Base-by-base conservation (phyloP, 2,888 invertebrate genomes). In the Nymphalis c-album region DNA sequence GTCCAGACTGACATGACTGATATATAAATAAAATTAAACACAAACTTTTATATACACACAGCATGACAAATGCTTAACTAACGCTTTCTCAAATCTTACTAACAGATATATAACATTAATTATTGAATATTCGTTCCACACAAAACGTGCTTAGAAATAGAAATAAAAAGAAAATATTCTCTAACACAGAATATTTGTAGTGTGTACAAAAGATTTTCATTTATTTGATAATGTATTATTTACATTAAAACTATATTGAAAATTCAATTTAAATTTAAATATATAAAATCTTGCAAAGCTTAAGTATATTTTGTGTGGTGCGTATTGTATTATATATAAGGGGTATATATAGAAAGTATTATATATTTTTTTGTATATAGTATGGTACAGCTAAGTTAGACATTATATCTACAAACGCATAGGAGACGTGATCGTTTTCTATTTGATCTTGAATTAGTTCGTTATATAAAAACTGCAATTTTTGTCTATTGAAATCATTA, bases 21-120 rank as follows among this genome's bases (percentile, higher is more conserved):
- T 48, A 31, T 31, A 55, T 26, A 26, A 53, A 26, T 26, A 22
- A 1, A 31, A 17, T 55, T n/a, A 8, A 26, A 55, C 31, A 31
- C 55, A n/a, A 55, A 35, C 55, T n/a, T 16, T 47, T 40, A 64
- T 64, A 64, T 67, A 72, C 47, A 72, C 70, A 76, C 70, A 70
- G 70, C 66, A 72, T 71, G 68, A 72, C 71, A 72, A 47, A 65
- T 40, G 67, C 74, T 74, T 75, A 68, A 64, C 50, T 75, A 75
- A 73, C 68, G 74, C 75, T 75, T 73, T 47, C 51, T 70, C 72
- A 67, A 72, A 63, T 58, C 66, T 61, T 73, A 73, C 69, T 71
- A 75, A 74, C 53, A 48, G 13, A 10, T 18, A 45, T 59, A 51
- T 8, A 48, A 18, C 31, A 55, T 31, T 55, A 31, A 10, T 31